Conservation (phyloP, 2,113 vertebrate species). For the Piprites chloris region DNA sequence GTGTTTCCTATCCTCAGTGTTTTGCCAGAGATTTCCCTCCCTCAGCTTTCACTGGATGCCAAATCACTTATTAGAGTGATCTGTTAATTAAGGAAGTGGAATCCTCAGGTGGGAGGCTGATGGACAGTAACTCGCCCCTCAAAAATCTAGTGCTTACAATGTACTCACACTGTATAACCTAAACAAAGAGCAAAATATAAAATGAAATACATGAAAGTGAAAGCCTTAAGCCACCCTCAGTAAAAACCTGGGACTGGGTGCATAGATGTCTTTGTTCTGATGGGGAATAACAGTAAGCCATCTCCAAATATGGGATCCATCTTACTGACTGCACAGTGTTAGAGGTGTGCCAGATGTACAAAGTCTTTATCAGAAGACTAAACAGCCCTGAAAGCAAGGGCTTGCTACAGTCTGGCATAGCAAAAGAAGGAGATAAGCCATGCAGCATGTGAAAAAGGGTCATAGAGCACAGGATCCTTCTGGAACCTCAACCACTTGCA, state of each 20-base stretch:
- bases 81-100: not conserved
- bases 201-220: not conserved
- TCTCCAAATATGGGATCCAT: not conserved
- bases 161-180: not conserved
- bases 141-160: not conserved
- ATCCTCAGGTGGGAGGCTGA: not conserved
- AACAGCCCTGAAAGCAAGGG: not conserved
- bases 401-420: not conserved
- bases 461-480: not conserved
- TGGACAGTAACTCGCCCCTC: not conserved
- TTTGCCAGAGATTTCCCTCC: not conserved
- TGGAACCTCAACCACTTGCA: not conserved
- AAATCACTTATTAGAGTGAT: not conserved
- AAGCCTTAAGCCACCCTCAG: not conserved
- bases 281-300: not conserved
- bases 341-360: rapidly evolving
- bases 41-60: not conserved
- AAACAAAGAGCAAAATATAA: not conserved
- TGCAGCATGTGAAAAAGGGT: not conserved
- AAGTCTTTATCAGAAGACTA: not conserved
- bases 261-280: not conserved
- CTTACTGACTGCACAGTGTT: not conserved
- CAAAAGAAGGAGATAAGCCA: not conserved
- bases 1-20: not conserved
- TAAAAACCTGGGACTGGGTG: not conserved